Percentiles rank a stretch among this genome's conserved stretches.
phyloP scores from a whole-genome alignment of 2,113 vertebrate species.

The Pelusios castaneus region DNA sequence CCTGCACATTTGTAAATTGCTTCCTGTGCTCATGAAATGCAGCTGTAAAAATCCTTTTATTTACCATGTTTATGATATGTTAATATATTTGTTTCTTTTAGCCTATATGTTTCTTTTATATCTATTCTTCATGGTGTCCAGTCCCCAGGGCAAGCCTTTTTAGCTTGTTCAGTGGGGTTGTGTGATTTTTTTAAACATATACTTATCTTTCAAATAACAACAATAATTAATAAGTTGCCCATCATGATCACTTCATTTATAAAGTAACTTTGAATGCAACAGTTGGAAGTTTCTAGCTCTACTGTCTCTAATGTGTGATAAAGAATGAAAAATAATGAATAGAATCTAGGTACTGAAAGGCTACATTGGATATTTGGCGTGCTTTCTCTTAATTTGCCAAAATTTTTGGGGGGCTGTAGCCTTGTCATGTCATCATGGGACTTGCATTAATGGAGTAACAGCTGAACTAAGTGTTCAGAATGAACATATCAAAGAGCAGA shows the following conservation, averaged over 20 bases:
- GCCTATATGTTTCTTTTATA: not conserved
- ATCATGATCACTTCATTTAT: rapidly evolving
- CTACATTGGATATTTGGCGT: not conserved
- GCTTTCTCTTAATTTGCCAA: not conserved
- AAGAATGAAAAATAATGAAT: not conserved
- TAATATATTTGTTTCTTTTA: not conserved
- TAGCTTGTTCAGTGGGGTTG: not conserved
- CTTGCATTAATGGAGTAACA: conserved; percentile 58
- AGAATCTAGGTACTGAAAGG: not conserved
- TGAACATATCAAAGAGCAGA: conserved; percentile 18
- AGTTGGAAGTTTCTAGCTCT: not conserved
- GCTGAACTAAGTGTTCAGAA: conserved; percentile 62
- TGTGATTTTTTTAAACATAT: no score
- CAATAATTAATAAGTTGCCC: rapidly evolving
- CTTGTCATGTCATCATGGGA: not conserved
- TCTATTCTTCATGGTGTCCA: not conserved
- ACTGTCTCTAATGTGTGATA: not conserved
- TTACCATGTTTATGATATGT: rapidly evolving
- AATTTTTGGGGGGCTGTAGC: not conserved
- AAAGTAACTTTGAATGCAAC: rapidly evolving
- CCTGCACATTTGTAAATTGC: not conserved
- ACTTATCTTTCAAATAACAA: not conserved
- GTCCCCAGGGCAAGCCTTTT: rapidly evolving
- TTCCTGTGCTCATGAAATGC: not conserved
- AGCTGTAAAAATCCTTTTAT: not conserved